phyloP scores from a whole-genome alignment of 2,113 vertebrate species.

The Entosphenus tridentatus region DNA sequence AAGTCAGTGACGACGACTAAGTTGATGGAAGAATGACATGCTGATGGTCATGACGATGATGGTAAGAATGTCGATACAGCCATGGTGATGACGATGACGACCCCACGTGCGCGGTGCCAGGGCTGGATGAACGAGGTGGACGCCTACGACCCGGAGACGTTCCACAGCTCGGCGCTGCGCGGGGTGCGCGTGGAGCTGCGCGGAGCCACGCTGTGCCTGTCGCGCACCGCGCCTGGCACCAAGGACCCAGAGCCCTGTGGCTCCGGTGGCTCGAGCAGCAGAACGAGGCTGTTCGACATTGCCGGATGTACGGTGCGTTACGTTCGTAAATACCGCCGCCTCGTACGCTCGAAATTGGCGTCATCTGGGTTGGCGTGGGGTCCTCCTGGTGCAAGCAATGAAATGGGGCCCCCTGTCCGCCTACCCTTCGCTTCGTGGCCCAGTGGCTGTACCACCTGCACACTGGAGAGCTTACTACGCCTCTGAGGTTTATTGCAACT shows the following conservation, averaged over 20 bases:
- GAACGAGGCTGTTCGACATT: too few relatives aligned
- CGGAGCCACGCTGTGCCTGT: slow-evolving; percentile 32
- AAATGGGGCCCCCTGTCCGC: slow-evolving; percentile 12
- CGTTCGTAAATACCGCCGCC: too few relatives aligned
- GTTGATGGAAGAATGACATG: neutral
- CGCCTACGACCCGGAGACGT: slow-evolving; percentile 37
- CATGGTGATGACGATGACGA: neutral
- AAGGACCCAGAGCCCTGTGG: too few relatives aligned
- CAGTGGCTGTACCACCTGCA: too few relatives aligned
- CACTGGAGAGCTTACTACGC: too few relatives aligned
- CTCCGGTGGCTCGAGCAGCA: too few relatives aligned
- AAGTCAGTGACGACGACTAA: too few relatives aligned
- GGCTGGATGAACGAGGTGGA: slow-evolving; percentile 59
- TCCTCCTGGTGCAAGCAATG: slow-evolving; percentile 28
- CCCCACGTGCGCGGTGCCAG: slow-evolving; percentile 16
- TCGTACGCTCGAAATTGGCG: too few relatives aligned
- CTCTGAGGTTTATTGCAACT: too few relatives aligned
- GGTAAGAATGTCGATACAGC: neutral
- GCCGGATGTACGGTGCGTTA: too few relatives aligned
- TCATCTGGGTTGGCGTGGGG: slow-evolving; percentile 19
- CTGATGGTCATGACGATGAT: neutral
- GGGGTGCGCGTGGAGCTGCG: slow-evolving; percentile 41
- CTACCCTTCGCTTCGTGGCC: too few relatives aligned
- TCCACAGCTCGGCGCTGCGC: slow-evolving; percentile 35
- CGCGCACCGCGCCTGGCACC: slow-evolving; percentile 35